Percentiles rank a stretch among this genome's conserved stretches.
These are phyloP conservation scores for Pardalotus punctatus DNA, from an alignment of 2,113 vertebrate genomes.

Conservation along the genomic window DNA sequence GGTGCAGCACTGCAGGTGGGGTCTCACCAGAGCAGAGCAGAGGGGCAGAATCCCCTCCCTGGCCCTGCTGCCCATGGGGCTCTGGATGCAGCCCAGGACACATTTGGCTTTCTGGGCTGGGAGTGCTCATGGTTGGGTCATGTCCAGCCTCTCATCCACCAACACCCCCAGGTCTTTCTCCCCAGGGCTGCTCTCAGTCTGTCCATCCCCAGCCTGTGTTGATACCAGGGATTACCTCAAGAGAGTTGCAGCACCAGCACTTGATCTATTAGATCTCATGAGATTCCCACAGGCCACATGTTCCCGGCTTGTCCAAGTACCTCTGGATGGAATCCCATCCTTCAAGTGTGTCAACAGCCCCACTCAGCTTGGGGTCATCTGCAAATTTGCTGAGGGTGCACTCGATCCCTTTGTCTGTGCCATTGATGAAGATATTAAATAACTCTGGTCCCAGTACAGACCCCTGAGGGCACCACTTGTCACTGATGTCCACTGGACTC, in stretches of 20 bases:
- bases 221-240: fast-evolving
- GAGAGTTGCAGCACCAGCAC: not conserved
- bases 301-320: not conserved
- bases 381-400: not conserved
- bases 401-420: not conserved
- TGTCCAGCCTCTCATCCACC: not conserved
- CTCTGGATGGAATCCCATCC: not conserved
- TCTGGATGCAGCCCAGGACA: not conserved
- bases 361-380: not conserved
- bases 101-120: not conserved
- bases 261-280: too few species aligned
- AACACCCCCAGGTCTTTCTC: not conserved
- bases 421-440: not conserved
- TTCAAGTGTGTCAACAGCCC: not conserved
- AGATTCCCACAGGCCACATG: not conserved
- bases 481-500: fast-evolving
- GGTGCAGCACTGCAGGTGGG: fast-evolving
- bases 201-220: not conserved
- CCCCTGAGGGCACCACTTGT: not conserved
- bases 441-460: not conserved
- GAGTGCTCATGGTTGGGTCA: not conserved
- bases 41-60: not conserved
- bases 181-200: not conserved
- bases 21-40: not conserved
- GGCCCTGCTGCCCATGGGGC: fast-evolving